Evolutionary conservation across 1,140 invertebrate genomes (phyloP), one percentile per base, ranked within the genome.

Genomic region (Psilanteris sp.): DNA sequence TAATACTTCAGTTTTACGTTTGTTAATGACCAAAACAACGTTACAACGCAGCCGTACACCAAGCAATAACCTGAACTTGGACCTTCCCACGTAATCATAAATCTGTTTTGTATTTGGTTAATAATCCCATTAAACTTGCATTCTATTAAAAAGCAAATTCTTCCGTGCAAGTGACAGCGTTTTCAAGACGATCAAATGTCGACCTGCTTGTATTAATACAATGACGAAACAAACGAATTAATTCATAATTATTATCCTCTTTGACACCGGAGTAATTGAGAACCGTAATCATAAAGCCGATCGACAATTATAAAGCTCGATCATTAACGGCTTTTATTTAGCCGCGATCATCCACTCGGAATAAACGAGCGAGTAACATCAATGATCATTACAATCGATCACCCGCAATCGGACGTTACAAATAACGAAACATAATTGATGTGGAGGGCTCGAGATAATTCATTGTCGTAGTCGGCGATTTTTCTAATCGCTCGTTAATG

Each of bases 401-500:
- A 50, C 4, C 3, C 15, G 9, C 3, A 18, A 14, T 27, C 32
- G 0, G 0, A 3, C 14, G 20, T 37, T 54, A 20, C 24, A 29
- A 29, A 34, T 22, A 11, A 18, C 44, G 16, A 48, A 27, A 39
- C 3, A 34, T 14, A 50, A 13, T 8, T 9, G 44, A 10, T 4
- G 20, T 0, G 4, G 11, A 27, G 10, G 7, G 8, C 5, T 20
- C 15, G 24, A 15, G 15, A 41, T 41, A 18, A 44, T 6, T 43
- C 37, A 57, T 41, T 26, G 31, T 54, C 37, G 13, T 34, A 8
- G 34, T 29, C 34, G 10, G 11, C 0, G 8, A 43, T 46, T 46
- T 67, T 67, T 55, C 29, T 3, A 27, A 64, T 48, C 24, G 26
- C 11, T 26, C 59, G 37, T 66, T 66, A 66, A 66, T 29, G 39